Percentiles rank a stretch among this genome's conserved stretches.
phyloP scores from a whole-genome alignment of 2,888 invertebrate genomes.

The Bembecia ichneumoniformis region DNA sequence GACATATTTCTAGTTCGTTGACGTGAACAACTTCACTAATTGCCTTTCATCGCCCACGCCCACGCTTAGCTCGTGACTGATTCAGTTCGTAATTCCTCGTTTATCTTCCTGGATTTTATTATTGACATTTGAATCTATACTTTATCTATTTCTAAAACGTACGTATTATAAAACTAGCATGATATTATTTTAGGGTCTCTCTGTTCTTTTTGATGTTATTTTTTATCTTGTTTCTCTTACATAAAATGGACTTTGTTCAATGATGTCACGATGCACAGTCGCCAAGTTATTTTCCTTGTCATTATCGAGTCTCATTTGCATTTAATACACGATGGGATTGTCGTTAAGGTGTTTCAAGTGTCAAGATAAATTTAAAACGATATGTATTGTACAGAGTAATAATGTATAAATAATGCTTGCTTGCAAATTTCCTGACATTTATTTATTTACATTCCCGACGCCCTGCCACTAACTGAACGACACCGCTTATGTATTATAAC shows the following conservation, averaged over 20 bases:
- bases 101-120: constrained; percentile 29
- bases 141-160: too few species aligned
- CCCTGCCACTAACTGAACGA: constrained; percentile 70
- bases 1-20: constrained; percentile 43
- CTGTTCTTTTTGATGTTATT: constrained; percentile 6
- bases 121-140: constrained; percentile 36
- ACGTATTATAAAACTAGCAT: too few species aligned
- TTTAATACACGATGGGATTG: constrained; percentile 19
- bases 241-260: constrained; percentile 16
- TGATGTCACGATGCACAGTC: constrained; percentile 1
- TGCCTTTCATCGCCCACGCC: constrained; percentile 47
- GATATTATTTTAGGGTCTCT: constrained; percentile 1
- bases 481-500: constrained; percentile 55
- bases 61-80: constrained; percentile 37
- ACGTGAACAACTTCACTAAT: constrained; percentile 43
- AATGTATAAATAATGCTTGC: constrained; percentile 46
- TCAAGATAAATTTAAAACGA: constrained; percentile 13
- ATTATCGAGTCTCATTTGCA: constrained; percentile 6
- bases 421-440: constrained; percentile 37
- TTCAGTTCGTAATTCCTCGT: constrained; percentile 31
- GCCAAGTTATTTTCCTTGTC: constrained; percentile 6
- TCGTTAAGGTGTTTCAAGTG: constrained; percentile 11
- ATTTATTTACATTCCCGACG: constrained; percentile 55
- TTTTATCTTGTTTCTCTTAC: constrained; percentile 12
- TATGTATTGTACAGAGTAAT: constrained; percentile 16